Percentiles rank a stretch among this genome's conserved stretches.
phyloP scores from a whole-genome alignment of 2,113 vertebrate genomes.

The Agapornis roseicollis region DNA sequence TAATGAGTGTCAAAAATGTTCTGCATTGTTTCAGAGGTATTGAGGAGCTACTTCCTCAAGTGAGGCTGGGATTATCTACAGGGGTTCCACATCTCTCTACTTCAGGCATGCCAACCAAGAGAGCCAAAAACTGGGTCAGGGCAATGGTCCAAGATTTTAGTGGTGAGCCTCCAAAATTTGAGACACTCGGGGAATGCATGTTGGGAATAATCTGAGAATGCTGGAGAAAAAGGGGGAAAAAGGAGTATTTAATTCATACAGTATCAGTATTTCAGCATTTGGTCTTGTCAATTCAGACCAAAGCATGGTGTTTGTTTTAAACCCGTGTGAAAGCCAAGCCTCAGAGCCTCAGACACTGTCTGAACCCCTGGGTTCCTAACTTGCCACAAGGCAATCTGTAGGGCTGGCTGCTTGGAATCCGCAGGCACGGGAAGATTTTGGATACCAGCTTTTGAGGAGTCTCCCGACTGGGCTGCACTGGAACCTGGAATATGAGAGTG shows the following conservation, averaged over 20 bases:
- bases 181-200: constrained; percentile 40
- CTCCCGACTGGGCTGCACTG: not conserved
- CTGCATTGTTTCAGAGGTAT: not conserved
- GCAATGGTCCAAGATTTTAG: constrained; percentile 1
- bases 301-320: not conserved
- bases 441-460: not conserved
- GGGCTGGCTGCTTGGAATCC: not conserved
- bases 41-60: not conserved
- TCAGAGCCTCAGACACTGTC: not conserved
- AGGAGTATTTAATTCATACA: not conserved
- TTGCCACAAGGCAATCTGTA: not conserved
- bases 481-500: not conserved
- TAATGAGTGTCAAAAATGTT: not conserved
- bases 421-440: not conserved
- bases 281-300: not conserved
- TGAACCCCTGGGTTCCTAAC: not conserved
- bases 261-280: not conserved
- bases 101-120: not conserved
- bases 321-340: not conserved
- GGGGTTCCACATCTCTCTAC: not conserved
- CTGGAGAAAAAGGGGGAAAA: not conserved
- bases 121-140: constrained; percentile 59
- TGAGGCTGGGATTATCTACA: not conserved
- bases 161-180: constrained; percentile 62
- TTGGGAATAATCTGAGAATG: not conserved